Evolutionary conservation across 2,888 invertebrate species (phyloP).

Genomic region (Noctua comes): DNA sequence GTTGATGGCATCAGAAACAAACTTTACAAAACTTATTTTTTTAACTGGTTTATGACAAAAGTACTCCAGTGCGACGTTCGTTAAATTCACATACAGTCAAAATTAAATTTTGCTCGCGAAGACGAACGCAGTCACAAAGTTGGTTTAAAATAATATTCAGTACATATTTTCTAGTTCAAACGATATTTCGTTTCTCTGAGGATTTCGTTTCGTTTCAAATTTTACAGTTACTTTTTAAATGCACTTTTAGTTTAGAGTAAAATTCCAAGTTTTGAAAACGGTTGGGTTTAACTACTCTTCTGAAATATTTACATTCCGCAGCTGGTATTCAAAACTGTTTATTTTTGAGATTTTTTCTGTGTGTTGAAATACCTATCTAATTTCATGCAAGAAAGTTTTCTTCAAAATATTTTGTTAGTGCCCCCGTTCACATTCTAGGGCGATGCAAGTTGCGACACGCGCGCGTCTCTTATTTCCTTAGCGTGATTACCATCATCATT

Average conservation of each 20-base stretch:
- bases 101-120: neutral
- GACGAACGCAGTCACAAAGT: neutral
- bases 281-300: neutral
- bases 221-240: slow-evolving; percentile 5
- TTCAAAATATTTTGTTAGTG: neutral
- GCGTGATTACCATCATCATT: no score
- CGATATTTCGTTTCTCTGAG: slow-evolving; percentile 22
- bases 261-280: neutral
- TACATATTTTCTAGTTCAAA: slow-evolving; percentile 21
- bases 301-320: neutral
- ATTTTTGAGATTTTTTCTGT: neutral
- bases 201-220: slow-evolving; percentile 14
- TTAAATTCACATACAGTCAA: neutral
- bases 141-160: slow-evolving; percentile 17
- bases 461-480: neutral
- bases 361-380: neutral
- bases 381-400: neutral
- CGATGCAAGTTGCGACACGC: neutral
- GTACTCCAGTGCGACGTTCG: neutral
- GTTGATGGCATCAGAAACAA: neutral
- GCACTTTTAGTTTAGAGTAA: neutral
- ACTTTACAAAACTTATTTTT: neutral
- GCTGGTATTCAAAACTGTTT: neutral
- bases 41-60: neutral
- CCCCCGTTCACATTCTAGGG: neutral